Evolutionary conservation across 1,140 invertebrate genomes (phyloP).

Genomic region (Ceratina australensis): DNA sequence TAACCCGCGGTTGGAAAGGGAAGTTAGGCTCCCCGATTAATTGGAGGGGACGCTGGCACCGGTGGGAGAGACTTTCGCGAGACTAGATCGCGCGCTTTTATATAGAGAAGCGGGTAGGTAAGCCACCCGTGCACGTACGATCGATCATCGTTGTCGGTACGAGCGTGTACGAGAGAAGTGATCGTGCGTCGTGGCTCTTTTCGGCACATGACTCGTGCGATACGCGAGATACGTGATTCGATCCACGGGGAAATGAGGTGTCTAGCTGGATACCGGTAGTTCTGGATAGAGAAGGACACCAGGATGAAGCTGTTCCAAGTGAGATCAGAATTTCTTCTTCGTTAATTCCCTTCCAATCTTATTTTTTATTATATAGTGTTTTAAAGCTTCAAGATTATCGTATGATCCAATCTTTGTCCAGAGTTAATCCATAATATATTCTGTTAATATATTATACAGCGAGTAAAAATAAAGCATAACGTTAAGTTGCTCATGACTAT

Average conservation of each 20-base stretch:
- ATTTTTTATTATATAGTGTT: too few relatives aligned
- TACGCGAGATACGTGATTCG: neutral
- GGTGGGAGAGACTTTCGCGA: constrained; percentile 43
- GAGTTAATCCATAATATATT: too few relatives aligned
- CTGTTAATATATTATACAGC: too few relatives aligned
- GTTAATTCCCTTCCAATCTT: neutral
- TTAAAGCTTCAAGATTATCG: too few relatives aligned
- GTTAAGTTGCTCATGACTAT: too few relatives aligned
- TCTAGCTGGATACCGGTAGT: neutral
- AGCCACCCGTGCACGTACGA: constrained; percentile 1
- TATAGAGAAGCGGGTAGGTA: constrained; percentile 3
- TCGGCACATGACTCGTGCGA: neutral
- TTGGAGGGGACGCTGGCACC: constrained; percentile 16
- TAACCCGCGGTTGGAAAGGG: constrained; percentile 4
- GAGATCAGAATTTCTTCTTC: neutral
- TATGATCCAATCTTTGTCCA: too few relatives aligned
- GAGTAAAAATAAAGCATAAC: too few relatives aligned
- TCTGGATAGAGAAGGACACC: constrained; percentile 2
- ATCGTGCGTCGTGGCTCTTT: neutral
- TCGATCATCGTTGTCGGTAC: constrained; percentile 6
- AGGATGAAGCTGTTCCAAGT: constrained; percentile 37
- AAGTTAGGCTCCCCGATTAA: constrained; percentile 27
- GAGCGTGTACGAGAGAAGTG: neutral
- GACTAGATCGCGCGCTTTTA: constrained; percentile 28
- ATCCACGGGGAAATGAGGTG: constrained; percentile 30